Base-by-base conservation (phyloP, 2,888 invertebrate species). In the Gymnosoma rotundatum region DNA sequence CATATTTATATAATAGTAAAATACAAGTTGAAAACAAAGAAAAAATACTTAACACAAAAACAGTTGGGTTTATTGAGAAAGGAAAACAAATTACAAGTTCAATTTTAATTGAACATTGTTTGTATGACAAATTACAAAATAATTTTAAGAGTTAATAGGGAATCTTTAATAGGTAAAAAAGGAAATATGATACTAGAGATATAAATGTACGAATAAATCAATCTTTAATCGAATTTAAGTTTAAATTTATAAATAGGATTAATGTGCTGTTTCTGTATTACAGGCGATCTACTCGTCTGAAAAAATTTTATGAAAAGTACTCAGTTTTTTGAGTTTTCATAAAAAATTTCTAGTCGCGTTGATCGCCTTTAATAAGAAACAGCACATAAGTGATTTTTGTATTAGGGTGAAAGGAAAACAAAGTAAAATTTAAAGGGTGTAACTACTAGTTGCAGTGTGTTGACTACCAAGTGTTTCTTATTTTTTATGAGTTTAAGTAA, bases 381-480 rank as follows among this genome's bases (percentile, higher is more conserved):
- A n/a, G n/a, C n/a, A n/a, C n/a, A n/a, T n/a, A 32, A 32, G 32
- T 32, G 32, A 32, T 32, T 32, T 48, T 48, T 16, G 14, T 48
- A 48, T 48, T 48, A n/a, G 8, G n/a, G 1, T 48, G n/a, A 16
- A n/a, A 7, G 6, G 7, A 48, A 48, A 48, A 48, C 16, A 48
- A n/a, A 4, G n/a, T 48, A 16, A 48, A n/a, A 48, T 48, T 48
- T 16, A n/a, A 16, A 48, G 7, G 8, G 7, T 52, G 9, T 52
- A 32, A 32, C 32, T 50, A 8, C 7, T 52, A 52, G 10, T 52
- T 52, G 7, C 12, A 48, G n/a, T 48, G 0, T 12, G n/a, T 5
- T n/a, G 14, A 52, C 50, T 25, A 56, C 69, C 25, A 16, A 54
- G n/a, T 42, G 42, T 25, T 21, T 56, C 21, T 42, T 67, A 32